Evolutionary conservation across 2,888 invertebrate species (phyloP).

Genomic region (Troides helena): DNA sequence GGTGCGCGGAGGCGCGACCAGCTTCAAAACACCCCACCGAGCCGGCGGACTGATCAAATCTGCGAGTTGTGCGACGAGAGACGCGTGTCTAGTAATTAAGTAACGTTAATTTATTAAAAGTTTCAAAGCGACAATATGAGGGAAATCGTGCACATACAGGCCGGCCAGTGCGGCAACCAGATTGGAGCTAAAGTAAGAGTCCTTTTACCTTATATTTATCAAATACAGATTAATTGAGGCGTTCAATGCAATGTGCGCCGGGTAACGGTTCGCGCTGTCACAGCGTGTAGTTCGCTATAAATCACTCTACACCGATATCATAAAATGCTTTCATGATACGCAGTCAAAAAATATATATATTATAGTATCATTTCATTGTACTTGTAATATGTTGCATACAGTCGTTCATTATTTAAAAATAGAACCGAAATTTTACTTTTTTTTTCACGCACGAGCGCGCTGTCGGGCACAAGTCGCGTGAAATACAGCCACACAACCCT

Average conservation of each 20-base stretch:
- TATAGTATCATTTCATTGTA: constrained; percentile 13
- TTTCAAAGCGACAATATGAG: constrained; percentile 82
- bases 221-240: constrained; percentile 33
- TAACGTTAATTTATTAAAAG: constrained; percentile 61
- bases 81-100: constrained; percentile 72
- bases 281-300: constrained; percentile 13
- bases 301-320: background rate
- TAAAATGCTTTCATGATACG: background rate
- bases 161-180: constrained; percentile 92
- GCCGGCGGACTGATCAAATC: constrained; percentile 59
- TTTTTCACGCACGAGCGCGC: constrained; percentile 45
- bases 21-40: constrained; percentile 74
- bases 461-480: constrained; percentile 11
- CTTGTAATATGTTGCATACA: constrained; percentile 49
- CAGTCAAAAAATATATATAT: background rate
- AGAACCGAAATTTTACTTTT: constrained; percentile 35
- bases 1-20: constrained; percentile 71
- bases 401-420: constrained; percentile 49
- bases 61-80: constrained; percentile 69
- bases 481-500: constrained; percentile 10
- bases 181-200: constrained; percentile 76
- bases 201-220: constrained; percentile 22
- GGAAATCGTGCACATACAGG: constrained; percentile 91
- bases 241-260: background rate
- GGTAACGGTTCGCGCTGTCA: constrained; percentile 22